Evolutionary conservation across 2,888 invertebrate genomes (phyloP).

Genomic region (Drosophila atripex): DNA sequence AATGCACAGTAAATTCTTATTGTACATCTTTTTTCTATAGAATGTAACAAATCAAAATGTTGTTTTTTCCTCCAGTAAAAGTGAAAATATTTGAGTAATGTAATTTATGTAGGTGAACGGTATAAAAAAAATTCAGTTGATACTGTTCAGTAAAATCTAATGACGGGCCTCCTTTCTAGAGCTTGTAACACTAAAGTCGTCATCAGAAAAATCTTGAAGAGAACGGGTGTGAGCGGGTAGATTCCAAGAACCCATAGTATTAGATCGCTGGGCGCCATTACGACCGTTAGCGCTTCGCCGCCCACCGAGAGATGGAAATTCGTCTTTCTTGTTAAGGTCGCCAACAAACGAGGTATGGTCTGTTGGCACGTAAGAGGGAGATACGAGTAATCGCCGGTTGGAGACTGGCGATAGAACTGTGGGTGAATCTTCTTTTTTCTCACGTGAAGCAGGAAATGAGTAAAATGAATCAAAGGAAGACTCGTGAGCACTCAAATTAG

Average conservation of each 20-base stretch:
- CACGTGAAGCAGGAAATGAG: neutral
- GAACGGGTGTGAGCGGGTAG: constrained; percentile 2
- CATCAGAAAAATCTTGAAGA: constrained; percentile 8
- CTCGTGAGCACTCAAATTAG: neutral
- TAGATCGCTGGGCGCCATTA: neutral
- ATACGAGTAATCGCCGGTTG: neutral
- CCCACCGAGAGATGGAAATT: constrained; percentile 48
- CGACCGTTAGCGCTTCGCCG: constrained; percentile 2
- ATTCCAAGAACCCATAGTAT: constrained; percentile 14
- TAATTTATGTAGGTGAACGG: too few relatives aligned
- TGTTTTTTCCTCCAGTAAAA: too few relatives aligned
- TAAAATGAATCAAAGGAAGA: constrained; percentile 6
- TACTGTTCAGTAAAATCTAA: neutral
- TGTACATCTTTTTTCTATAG: too few relatives aligned
- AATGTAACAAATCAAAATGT: too few relatives aligned
- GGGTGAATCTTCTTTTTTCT: neutral
- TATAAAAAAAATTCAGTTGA: too few relatives aligned
- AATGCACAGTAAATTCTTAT: too few relatives aligned
- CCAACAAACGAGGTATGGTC: constrained; percentile 40
- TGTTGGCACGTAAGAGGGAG: constrained; percentile 17
- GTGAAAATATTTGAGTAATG: too few relatives aligned
- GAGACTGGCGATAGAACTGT: constrained; percentile 1
- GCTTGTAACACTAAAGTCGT: constrained; percentile 10
- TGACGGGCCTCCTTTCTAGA: neutral
- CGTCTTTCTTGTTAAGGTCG: neutral